Evolutionary conservation across 2,113 vertebrate genomes (phyloP).

Genomic region (Chaetodon trifascialis): DNA sequence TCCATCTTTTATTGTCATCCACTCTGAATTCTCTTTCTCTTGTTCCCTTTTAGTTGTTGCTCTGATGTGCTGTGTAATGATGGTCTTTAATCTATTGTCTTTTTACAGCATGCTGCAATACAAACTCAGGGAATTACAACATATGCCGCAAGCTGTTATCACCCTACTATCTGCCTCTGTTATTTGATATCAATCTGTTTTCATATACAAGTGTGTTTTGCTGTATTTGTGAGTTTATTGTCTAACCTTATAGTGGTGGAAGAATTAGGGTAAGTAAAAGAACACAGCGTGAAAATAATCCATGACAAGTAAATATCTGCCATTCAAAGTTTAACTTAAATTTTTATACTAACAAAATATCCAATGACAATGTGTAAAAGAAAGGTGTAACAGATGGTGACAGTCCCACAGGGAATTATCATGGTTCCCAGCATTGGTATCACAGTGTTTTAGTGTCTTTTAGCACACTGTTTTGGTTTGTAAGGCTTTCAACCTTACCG

Average conservation of each 20-base stretch:
- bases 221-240: not conserved
- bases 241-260: not conserved
- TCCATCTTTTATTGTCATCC: not conserved
- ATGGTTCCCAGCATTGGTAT: too few species aligned
- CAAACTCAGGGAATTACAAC: conserved; percentile 44
- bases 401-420: not conserved
- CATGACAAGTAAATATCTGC: not conserved
- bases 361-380: not conserved
- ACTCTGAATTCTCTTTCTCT: conserved; percentile 18
- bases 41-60: not conserved
- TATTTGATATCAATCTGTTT: conserved; percentile 9
- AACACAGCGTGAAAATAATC: not conserved
- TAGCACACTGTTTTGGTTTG: too few species aligned
- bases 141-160: conserved; percentile 37
- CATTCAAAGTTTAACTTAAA: too few species aligned
- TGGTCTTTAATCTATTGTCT: conserved; percentile 37
- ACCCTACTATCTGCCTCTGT: conserved; percentile 4
- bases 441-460: too few species aligned
- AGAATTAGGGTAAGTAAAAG: not conserved
- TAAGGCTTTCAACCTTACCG: too few species aligned
- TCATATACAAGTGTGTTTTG: not conserved
- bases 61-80: conserved; percentile 24
- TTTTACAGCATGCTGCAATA: conserved; percentile 28
- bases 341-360: not conserved
- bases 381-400: not conserved